These are phyloP conservation scores for Tortrix viridana DNA, from an alignment of 2,888 invertebrate species.

Conservation along the genomic window DNA sequence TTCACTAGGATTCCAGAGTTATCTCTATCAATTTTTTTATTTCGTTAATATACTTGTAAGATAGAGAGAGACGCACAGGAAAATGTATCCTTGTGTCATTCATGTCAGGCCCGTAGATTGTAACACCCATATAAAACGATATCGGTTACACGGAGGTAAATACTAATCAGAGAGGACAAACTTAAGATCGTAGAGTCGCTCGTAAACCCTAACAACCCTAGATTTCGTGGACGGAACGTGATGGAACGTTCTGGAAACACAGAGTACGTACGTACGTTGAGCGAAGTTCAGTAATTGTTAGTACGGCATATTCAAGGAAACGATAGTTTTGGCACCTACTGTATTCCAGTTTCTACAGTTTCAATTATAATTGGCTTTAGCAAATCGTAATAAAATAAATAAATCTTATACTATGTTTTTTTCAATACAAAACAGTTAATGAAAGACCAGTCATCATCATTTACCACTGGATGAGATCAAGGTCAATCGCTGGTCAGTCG, in stretches of 20 bases:
- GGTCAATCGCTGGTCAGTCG: too few species aligned
- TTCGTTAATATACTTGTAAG: too few species aligned
- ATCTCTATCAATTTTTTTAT: too few species aligned
- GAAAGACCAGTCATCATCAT: too few species aligned
- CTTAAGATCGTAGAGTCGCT: neutral
- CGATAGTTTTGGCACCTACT: neutral
- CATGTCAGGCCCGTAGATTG: neutral
- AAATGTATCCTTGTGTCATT: too few species aligned
- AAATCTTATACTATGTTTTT: too few species aligned
- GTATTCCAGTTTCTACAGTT: neutral
- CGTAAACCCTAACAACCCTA: constrained; percentile 6
- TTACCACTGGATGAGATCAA: too few species aligned
- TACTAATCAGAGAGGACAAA: constrained; percentile 12
- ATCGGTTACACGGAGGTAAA: constrained; percentile 6
- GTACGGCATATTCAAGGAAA: neutral
- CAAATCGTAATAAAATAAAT: too few species aligned
- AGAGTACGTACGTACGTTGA: neutral
- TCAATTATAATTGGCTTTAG: too few species aligned
- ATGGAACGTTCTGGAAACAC: neutral
- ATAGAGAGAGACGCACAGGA: too few species aligned
- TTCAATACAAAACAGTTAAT: too few species aligned
- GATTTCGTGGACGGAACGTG: neutral
- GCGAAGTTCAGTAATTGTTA: constrained; percentile 2
- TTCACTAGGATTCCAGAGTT: too few species aligned
- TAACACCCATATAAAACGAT: neutral